Evolutionary conservation across 2,113 vertebrate species (phyloP).

Genomic region (Astur gentilis): DNA sequence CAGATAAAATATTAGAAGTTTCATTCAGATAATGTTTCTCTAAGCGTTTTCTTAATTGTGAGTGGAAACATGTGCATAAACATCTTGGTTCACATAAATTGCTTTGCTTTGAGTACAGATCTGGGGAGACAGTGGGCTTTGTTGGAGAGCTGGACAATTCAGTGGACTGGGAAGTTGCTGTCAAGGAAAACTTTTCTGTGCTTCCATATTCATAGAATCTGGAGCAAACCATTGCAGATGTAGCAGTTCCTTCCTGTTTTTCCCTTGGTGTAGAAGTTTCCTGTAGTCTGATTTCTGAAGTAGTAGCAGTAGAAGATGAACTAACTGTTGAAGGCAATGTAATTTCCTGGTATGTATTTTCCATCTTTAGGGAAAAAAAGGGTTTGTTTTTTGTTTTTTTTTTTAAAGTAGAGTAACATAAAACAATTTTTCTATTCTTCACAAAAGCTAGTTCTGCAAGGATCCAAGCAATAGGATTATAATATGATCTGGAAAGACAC

Average conservation of each 20-base stretch:
- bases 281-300: constrained; percentile 56
- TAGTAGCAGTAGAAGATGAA: constrained; percentile 65
- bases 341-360: constrained; percentile 76
- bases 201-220: constrained; percentile 59
- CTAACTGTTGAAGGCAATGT: constrained; percentile 70
- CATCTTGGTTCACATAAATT: constrained; percentile 81
- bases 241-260: constrained; percentile 6
- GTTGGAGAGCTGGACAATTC: constrained; percentile 58
- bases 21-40: constrained; percentile 79
- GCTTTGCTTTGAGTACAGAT: constrained; percentile 78
- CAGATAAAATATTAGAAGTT: constrained; percentile 69
- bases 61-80: constrained; percentile 84
- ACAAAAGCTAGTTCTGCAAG: neutral
- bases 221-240: constrained; percentile 39
- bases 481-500: neutral
- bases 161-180: constrained; percentile 71
- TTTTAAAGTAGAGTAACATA: neutral
- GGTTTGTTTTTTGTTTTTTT: neutral
- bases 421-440: neutral
- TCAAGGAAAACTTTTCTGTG: constrained; percentile 76
- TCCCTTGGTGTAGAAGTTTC: constrained; percentile 50
- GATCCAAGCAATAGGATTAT: neutral
- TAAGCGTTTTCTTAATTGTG: constrained; percentile 82
- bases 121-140: constrained; percentile 67
- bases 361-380: constrained; percentile 79